Evolutionary conservation across 2,888 invertebrate species (phyloP).

Genomic region (Napeogenes inachia): DNA sequence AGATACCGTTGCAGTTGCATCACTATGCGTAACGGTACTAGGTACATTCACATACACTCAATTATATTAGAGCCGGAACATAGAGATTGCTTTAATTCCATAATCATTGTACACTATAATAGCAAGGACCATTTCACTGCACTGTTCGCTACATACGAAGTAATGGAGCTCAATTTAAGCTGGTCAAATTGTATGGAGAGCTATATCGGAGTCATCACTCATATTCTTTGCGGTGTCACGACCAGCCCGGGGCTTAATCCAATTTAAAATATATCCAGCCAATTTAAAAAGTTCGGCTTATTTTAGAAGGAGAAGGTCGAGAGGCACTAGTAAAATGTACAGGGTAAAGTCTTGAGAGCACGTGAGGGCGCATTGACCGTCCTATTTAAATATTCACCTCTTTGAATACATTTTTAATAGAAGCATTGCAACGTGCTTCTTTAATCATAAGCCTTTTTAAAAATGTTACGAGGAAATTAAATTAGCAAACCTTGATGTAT

Average conservation of each 20-base stretch:
- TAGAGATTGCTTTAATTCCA: conserved; percentile 66
- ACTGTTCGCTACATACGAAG: conserved; percentile 26
- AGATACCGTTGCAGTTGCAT: conserved; percentile 49
- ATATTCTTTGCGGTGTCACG: conserved; percentile 73
- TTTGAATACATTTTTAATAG: conserved; percentile 47
- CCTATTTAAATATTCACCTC: conserved; percentile 59
- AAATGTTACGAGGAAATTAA: conserved; percentile 14
- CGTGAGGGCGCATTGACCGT: conserved; percentile 67
- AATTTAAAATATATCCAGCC: conserved; percentile 70
- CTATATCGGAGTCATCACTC: conserved; percentile 63
- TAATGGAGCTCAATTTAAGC: conserved; percentile 33
- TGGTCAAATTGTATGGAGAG: conserved; percentile 34
- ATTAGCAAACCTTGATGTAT: conserved; percentile 32
- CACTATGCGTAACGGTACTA: conserved; percentile 54
- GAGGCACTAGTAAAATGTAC: conserved; percentile 48
- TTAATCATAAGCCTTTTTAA: conserved; percentile 40
- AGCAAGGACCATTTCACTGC: conserved; percentile 31
- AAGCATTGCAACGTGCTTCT: conserved; percentile 37
- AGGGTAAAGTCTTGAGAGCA: conserved; percentile 49
- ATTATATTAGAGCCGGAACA: conserved; percentile 64
- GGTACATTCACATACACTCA: conserved; percentile 42
- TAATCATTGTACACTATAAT: conserved; percentile 54
- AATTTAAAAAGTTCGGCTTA: conserved; percentile 59
- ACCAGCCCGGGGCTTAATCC: conserved; percentile 65
- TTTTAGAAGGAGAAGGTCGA: conserved; percentile 40